Base-by-base conservation (phyloP, 2,113 vertebrate genomes). In the Eurystomus gularis region DNA sequence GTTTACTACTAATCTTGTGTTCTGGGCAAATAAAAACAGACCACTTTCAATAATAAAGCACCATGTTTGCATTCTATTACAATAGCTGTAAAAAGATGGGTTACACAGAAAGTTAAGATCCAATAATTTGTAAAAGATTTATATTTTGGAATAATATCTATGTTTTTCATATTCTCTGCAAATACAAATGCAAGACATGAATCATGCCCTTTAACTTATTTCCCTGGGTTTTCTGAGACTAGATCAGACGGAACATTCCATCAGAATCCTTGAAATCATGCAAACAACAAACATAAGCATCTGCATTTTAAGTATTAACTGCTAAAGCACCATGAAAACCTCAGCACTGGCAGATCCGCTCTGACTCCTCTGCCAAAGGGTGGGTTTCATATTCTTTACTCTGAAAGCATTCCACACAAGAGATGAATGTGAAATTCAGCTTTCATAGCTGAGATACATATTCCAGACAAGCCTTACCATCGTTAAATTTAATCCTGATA, bases 231-330 rank as follows among this genome's bases (percentile, higher is more conserved):
- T 94, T 95, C 61, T 87, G 58, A 76, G 35, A 52, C 62, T 92
- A 86, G 73, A 82, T 95, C 78, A 95, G 82, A 91, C 83, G 55
- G 84, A 94, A 93, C 54, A 75, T 78, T 88, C 96, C 70, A 94
- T 91, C 84, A 91, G 49, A 84, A 96, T 58, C 76, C 66, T 86
- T 93, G 81, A 92, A 95, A 92, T 62, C 78, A 77, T 66, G 65
- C 80, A 95, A 96, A 75, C 64, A 94, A 84, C 73, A 94, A 93
- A 91, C 52, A 72, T 1, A 17, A 96, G 66, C 77, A 82, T 76
- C 65, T 95, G 81, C 73, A 96, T 94, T 94, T 97, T 96, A 90
- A 92, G 68, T 91, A 65, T 81, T 70, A 94, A 82, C 64, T 90
- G 60, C 82, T 93, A 90, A 93, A 95, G 68, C 26, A 89, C 86